Evolutionary conservation across 2,797 vertebrate species (phyloP), one percentile per base, ranked within the genome.

Genomic region (Hemibagrus guttatus): DNA sequence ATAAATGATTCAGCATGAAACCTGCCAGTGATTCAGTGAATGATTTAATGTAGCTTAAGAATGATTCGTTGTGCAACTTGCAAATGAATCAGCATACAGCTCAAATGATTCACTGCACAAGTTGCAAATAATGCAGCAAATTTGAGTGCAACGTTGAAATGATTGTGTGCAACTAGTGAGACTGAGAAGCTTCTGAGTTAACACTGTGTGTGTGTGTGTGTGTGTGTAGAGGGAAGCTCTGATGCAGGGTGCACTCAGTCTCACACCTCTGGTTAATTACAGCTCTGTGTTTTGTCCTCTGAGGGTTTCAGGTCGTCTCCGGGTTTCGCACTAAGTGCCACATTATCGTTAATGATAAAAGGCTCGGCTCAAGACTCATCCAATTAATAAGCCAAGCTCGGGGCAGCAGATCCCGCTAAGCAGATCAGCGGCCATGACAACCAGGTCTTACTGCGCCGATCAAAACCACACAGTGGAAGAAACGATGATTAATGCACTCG

Each of bases 351-450:
- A 63, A 28, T 6, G 79, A 76, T 79, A 23, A 79, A 66, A 31
- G 83, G 35, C 78, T 83, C 54, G 26, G 63, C 81, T 63, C 64
- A 31, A 79, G 75, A 80, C 91, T 93, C 90, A 93, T 92, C 91
- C 86, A 90, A 93, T 93, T 93, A 93, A 93, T 92, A 89, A 92
- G 84, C 90, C 90, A 83, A 90, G 87, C 90, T 80, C 75, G 68
- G 88, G 85, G 89, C 76, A 89, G 84, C 66, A 64, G 86, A 87
- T 69, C 85, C 85, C 39, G 64, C 82, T 91, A 91, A 93, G 91
- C 91, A 93, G 92, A 93, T 93, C 90, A 91, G 84, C 85, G 83
- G 83, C 91, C 88, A 92, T 86, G 88, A 90, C 91, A 93, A 93
- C 91, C 4, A 4, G 12, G 61, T 82, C 79, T 82, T 86, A 89